Evolutionary conservation across 2,888 invertebrate genomes (phyloP).

Genomic region (Yponomeuta sedellus): DNA sequence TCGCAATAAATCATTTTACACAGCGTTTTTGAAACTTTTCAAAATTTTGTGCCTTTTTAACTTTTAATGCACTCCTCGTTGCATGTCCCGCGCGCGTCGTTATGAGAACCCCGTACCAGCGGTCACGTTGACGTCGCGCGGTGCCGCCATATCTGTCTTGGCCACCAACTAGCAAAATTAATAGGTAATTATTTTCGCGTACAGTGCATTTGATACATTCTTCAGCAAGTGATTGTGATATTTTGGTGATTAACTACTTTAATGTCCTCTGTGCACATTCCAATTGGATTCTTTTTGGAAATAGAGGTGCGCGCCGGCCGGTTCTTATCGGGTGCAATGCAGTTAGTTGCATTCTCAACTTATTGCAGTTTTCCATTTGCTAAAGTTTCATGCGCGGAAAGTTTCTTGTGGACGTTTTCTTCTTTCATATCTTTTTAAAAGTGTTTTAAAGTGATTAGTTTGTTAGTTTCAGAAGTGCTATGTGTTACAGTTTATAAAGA

Average conservation of each 20-base stretch:
- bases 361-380: constrained; percentile 74
- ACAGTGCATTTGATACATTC: constrained; percentile 58
- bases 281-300: constrained; percentile 70
- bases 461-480: constrained; percentile 47
- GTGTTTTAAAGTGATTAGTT: constrained; percentile 63
- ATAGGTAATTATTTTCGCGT: constrained; percentile 76
- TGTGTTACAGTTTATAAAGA: constrained; percentile 58
- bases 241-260: constrained; percentile 53
- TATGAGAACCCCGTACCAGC: constrained; percentile 85
- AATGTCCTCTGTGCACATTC: constrained; percentile 50
- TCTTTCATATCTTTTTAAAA: constrained; percentile 48
- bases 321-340: constrained; percentile 76
- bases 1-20: constrained; percentile 51
- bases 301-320: constrained; percentile 69
- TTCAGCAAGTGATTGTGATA: constrained; percentile 56
- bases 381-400: constrained; percentile 71
- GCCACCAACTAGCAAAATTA: constrained; percentile 78
- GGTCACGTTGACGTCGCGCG: constrained; percentile 82
- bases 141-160: constrained; percentile 82
- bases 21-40: constrained; percentile 58
- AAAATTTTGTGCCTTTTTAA: constrained; percentile 65
- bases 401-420: constrained; percentile 61
- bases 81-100: constrained; percentile 86
- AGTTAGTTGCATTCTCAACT: constrained; percentile 77
- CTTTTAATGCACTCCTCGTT: constrained; percentile 79